phyloP scores from a whole-genome alignment of 1,140 invertebrate genomes.

The Atopsyche davidsoni region DNA sequence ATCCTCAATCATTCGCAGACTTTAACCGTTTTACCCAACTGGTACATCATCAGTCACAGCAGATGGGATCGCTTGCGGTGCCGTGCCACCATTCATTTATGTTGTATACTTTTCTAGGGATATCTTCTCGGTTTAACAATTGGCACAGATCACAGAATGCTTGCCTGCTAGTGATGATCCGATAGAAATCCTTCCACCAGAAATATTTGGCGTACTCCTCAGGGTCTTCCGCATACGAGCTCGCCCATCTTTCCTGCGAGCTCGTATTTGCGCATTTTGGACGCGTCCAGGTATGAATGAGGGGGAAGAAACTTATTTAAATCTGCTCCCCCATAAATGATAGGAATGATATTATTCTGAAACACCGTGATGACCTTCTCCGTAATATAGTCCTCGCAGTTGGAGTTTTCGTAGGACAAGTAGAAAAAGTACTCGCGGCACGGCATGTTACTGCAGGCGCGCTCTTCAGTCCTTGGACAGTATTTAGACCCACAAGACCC shows the following conservation, averaged over 20 bases:
- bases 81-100: no score
- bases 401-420: slow-evolving; percentile 57
- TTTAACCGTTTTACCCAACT: no score
- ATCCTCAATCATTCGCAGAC: no score
- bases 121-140: slow-evolving; percentile 7
- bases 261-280: slow-evolving; percentile 46
- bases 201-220: slow-evolving; percentile 47
- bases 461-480: slow-evolving; percentile 34
- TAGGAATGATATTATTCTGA: slow-evolving; percentile 44
- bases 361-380: slow-evolving; percentile 51
- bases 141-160: slow-evolving; percentile 19
- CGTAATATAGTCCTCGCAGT: slow-evolving; percentile 52
- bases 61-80: no score
- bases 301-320: slow-evolving; percentile 47
- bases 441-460: slow-evolving; percentile 42
- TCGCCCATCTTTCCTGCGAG: slow-evolving; percentile 50
- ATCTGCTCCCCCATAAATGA: slow-evolving; percentile 52
- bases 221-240: slow-evolving; percentile 40
- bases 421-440: slow-evolving; percentile 56
- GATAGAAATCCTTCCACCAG: slow-evolving; percentile 42
- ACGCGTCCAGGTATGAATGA: slow-evolving; percentile 55
- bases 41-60: no score
- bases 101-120: no score
- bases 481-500: slow-evolving; percentile 50
- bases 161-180: no score